Evolutionary conservation across 2,888 invertebrate genomes (phyloP), one percentile per base, ranked within the genome.

Genomic region (Chromoteleia sp.): DNA sequence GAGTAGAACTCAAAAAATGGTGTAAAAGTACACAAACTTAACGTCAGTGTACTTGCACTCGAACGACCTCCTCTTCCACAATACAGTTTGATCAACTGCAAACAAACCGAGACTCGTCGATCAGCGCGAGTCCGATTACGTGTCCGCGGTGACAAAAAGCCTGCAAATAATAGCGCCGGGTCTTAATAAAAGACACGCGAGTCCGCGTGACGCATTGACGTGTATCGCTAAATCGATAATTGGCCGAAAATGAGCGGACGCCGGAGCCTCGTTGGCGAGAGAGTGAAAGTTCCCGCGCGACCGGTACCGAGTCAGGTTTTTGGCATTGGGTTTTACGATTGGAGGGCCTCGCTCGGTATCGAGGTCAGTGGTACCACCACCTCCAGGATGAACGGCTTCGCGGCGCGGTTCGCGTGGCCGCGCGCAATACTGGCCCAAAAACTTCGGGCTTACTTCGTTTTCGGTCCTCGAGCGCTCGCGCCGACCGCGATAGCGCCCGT

Each of bases 341-440:
- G 89, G 89, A 85, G 87, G 88, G 86, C 84, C 87, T 86, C 86
- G 86, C 84, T 83, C 86, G 84, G 85, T 89, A 91, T 91, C 91
- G 91, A 91, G 91, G 91, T 91, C 91, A 91, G 87, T 85, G 87
- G 85, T 91, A 89, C 91, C 90, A 89, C 91, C 90, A 89, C 88
- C 86, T 85, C 88, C 84, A 75, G 87, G 85, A 86, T 86, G 84
- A 87, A 84, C 84, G 78, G 82, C 84, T 85, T 79, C 85, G 30
- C 54, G 63, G 41, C 84, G 83, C 83, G 84, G 83, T 84, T 86
- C 87, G 87, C 85, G 86, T 87, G 86, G 84, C 84, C 86, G 85
- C 85, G 73, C 83, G 79, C 82, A 83, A 68, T 75, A 6, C 86
- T 85, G 82, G 86, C 88, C 88, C 86, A 87, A 88, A 88, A 88